phyloP scores from a whole-genome alignment of 1,140 invertebrate species.

The Pollicipes pollicipes region DNA sequence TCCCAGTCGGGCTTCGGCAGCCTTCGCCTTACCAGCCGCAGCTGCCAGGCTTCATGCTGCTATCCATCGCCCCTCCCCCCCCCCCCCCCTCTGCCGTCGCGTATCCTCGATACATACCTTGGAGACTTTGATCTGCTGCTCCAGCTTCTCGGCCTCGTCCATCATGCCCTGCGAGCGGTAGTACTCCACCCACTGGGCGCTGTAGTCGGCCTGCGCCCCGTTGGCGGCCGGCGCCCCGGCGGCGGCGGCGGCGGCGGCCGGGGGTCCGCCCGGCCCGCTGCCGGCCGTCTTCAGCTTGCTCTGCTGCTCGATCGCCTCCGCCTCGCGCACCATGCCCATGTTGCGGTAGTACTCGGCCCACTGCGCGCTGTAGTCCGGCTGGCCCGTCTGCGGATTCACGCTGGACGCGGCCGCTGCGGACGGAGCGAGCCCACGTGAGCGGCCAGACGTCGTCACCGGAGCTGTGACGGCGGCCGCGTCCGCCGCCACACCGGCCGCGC shows the following conservation, averaged over 20 bases:
- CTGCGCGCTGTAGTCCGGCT: slow-evolving; percentile 86
- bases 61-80: no score
- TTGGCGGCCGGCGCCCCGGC: slow-evolving; percentile 3
- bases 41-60: no score
- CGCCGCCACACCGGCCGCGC: no score
- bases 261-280: background rate
- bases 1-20: no score
- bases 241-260: slow-evolving; percentile 8
- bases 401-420: background rate
- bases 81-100: no score
- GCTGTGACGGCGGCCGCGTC: no score
- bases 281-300: slow-evolving; percentile 36
- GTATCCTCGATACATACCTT: slow-evolving; percentile 27
- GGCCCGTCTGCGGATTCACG: slow-evolving; percentile 29
- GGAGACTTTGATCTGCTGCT: slow-evolving; percentile 53
- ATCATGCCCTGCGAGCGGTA: slow-evolving; percentile 80
- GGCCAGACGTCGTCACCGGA: no score
- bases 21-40: no score
- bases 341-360: slow-evolving; percentile 96
- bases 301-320: slow-evolving; percentile 77
- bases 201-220: slow-evolving; percentile 64
- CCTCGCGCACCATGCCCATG: slow-evolving; percentile 72
- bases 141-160: slow-evolving; percentile 73
- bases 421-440: no score
- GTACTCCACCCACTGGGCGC: slow-evolving; percentile 93